Percentiles rank a stretch among this genome's conserved stretches.
Evolutionary conservation across 2,113 vertebrate species (phyloP).

Genomic region (Meles meles): DNA sequence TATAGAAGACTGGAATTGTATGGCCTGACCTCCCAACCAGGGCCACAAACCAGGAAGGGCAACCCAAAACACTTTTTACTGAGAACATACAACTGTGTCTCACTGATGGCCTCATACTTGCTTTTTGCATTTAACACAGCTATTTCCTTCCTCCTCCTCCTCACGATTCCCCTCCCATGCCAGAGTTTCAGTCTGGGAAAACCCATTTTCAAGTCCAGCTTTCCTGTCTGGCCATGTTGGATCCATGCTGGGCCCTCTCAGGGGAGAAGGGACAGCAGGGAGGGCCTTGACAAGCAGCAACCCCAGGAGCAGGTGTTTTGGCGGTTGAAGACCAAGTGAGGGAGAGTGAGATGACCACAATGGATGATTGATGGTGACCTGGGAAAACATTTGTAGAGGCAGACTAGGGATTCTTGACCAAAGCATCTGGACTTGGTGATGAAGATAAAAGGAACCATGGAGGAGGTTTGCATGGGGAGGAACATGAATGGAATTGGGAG

Average conservation of each 20-base stretch:
- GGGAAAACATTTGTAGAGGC: not conserved
- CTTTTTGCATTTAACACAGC: not conserved
- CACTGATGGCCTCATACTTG: fast-evolving
- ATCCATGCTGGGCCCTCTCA: not conserved
- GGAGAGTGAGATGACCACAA: no score
- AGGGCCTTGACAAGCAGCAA: not conserved
- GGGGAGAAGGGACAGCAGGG: not conserved
- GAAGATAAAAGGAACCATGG: not conserved
- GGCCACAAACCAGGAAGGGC: not conserved
- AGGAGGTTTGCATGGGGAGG: fast-evolving
- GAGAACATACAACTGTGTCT: not conserved
- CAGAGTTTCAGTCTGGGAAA: not conserved
- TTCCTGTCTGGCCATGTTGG: fast-evolving
- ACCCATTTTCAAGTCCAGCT: no score
- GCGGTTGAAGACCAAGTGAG: not conserved
- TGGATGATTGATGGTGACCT: fast-evolving
- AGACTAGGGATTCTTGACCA: not conserved
- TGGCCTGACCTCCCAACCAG: not conserved
- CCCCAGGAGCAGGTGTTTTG: no score
- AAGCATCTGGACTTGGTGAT: not conserved
- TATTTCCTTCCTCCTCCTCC: not conserved
- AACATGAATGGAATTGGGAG: not conserved
- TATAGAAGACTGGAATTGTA: not conserved
- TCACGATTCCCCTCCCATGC: not conserved
- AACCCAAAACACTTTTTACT: not conserved